Conservation (phyloP, 2,797 vertebrate genomes). For the Brachyalestes nurse region DNA sequence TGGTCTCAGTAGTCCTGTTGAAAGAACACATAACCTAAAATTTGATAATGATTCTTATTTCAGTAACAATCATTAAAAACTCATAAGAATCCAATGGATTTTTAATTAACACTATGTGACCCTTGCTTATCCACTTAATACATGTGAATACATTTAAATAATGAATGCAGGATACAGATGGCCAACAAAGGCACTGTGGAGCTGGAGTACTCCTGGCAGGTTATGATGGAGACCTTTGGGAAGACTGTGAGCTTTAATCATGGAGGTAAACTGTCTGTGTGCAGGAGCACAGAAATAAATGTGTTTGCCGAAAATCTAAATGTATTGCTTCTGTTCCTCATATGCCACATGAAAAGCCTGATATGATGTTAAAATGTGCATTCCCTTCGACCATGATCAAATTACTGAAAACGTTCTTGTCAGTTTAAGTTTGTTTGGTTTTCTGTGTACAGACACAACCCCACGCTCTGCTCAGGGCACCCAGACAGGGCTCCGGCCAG, state of each 20-base stretch:
- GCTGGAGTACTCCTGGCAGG: slow-evolving; percentile 83
- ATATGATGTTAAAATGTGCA: not conserved
- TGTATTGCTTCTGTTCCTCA: not conserved
- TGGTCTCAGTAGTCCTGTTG: not conserved
- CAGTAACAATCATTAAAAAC: not conserved
- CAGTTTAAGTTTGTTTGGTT: not conserved
- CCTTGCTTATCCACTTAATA: not conserved
- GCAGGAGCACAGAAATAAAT: slow-evolving; percentile 20
- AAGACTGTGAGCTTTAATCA: slow-evolving; percentile 52
- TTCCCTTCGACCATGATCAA: not conserved
- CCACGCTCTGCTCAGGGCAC: slow-evolving; percentile 53
- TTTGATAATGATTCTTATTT: not conserved
- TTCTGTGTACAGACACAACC: slow-evolving; percentile 46
- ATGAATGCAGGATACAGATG: slow-evolving; percentile 77
- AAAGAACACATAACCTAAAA: not conserved
- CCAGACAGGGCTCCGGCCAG: slow-evolving; percentile 41
- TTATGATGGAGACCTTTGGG: slow-evolving; percentile 63
- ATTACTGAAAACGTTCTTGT: not conserved
- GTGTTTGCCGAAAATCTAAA: not conserved
- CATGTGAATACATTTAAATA: not conserved
- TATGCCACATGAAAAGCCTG: not conserved
- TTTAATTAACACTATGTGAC: not conserved
- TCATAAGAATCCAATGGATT: not conserved
- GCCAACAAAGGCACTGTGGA: slow-evolving; percentile 80
- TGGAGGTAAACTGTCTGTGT: slow-evolving; percentile 60